These are phyloP conservation scores for Drosophila macrospina DNA, from an alignment of 2,888 invertebrate genomes.

Conservation along the genomic window DNA sequence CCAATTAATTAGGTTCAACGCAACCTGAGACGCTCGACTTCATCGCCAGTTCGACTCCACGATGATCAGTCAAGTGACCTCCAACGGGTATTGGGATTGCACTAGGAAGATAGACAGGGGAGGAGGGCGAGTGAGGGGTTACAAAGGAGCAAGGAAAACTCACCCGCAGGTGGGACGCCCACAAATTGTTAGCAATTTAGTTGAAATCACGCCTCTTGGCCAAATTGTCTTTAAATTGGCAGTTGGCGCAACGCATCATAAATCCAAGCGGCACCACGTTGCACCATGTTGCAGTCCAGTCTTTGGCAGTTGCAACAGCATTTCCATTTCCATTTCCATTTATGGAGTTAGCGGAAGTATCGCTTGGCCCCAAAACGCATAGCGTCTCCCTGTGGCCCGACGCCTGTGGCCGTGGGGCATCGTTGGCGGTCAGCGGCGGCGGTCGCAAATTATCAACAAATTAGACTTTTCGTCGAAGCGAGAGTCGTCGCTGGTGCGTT, in stretches of 20 bases:
- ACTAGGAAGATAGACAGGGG: background rate
- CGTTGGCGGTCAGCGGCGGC: conserved; percentile 78
- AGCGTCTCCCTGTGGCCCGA: conserved; percentile 4
- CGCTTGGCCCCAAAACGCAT: conserved; percentile 34
- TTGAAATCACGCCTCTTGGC: conserved; percentile 82
- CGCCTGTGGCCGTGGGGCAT: conserved; percentile 69
- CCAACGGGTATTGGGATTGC: background rate
- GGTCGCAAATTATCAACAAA: conserved; percentile 84
- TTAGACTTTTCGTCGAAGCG: conserved; percentile 80
- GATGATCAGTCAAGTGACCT: background rate
- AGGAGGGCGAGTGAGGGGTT: background rate
- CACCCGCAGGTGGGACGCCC: conserved; percentile 31
- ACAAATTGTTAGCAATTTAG: conserved; percentile 82
- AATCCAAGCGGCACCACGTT: conserved; percentile 60
- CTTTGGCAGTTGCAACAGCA: background rate
- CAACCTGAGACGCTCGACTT: background rate
- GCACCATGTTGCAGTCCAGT: conserved; percentile 6
- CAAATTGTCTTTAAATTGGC: conserved; percentile 84
- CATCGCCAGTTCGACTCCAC: conserved; percentile 1
- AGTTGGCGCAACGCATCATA: conserved; percentile 74
- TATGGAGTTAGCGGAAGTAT: conserved; percentile 57
- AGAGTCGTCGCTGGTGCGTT: background rate
- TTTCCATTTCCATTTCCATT: conserved; percentile 57
- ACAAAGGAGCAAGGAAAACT: background rate
- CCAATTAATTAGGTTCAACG: conserved; percentile 45